A percentile compares a stretch with the other conserved stretches of the same genome.
phyloP scores from a whole-genome alignment of 2,797 vertebrate species.

The Enteromius viviparus region DNA sequence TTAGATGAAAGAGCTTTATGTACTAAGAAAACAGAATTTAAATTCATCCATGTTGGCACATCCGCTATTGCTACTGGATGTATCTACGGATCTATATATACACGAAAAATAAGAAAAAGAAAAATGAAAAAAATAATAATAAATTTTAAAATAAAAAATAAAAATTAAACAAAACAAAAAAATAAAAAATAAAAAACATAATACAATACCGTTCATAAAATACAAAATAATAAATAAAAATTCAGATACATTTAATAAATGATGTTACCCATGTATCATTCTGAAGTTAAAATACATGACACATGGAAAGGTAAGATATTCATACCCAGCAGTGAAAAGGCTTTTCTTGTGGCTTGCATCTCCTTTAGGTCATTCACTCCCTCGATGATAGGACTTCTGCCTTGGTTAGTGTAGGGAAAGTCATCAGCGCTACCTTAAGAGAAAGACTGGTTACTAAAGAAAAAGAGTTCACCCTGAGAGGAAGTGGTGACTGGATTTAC shows the following conservation, averaged over 20 bases:
- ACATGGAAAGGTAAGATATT: neutral
- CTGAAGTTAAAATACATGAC: neutral
- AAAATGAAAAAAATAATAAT: too few relatives aligned
- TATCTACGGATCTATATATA: too few relatives aligned
- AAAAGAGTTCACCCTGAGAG: neutral
- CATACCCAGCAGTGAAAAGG: conserved; percentile 90
- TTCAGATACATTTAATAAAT: neutral
- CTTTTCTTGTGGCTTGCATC: conserved; percentile 85
- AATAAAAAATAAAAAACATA: neutral
- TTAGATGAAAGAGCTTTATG: neutral
- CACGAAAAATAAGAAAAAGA: too few relatives aligned
- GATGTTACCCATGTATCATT: neutral
- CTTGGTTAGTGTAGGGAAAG: conserved; percentile 91
- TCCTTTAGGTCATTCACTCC: conserved; percentile 90
- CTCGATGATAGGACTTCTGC: conserved; percentile 86
- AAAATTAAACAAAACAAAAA: neutral
- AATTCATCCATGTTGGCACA: neutral
- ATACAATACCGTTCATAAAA: neutral
- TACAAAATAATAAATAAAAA: neutral
- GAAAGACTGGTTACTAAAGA: conserved; percentile 51
- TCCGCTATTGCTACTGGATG: neutral
- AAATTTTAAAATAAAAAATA: too few relatives aligned
- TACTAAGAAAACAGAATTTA: neutral
- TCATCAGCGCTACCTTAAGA: conserved; percentile 82
- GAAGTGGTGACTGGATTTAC: neutral